Percentiles rank a stretch among this genome's conserved stretches.
Evolutionary conservation across 2,113 vertebrate genomes (phyloP).

Genomic region (Platysteira castanea): DNA sequence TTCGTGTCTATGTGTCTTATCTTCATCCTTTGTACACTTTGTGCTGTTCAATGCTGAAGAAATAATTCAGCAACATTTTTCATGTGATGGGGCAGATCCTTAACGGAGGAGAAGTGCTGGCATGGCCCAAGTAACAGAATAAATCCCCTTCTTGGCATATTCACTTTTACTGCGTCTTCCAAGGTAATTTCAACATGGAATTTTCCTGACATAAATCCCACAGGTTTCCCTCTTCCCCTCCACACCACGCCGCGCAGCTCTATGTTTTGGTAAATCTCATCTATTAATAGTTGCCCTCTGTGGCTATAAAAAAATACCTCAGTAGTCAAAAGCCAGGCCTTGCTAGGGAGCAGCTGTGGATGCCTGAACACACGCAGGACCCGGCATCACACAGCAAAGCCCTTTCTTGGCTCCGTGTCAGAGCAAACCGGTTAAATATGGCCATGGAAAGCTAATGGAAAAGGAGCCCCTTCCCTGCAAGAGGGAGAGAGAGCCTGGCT

Average conservation of each 20-base stretch:
- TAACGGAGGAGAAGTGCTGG: not conserved
- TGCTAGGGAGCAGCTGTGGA: conserved; percentile 34
- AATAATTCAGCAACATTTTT: not conserved
- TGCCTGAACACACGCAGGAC: conserved; percentile 23
- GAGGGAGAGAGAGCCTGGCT: not conserved
- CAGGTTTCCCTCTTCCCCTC: conserved; percentile 17
- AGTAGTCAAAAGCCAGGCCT: conserved; percentile 51
- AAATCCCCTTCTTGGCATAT: conserved; percentile 26
- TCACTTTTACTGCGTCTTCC: conserved; percentile 10
- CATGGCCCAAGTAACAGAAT: not conserved
- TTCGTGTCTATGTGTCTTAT: not conserved
- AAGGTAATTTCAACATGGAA: conserved; percentile 1
- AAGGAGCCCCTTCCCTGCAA: conserved; percentile 38
- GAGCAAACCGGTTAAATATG: conserved; percentile 55
- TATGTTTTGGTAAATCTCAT: conserved; percentile 42
- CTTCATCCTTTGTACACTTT: not conserved
- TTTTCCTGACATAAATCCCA: conserved; percentile 57
- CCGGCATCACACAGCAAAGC: conserved; percentile 6
- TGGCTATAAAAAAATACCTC: conserved; percentile 61
- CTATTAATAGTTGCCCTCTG: conserved; percentile 60
- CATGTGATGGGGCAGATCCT: not conserved
- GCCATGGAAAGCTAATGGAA: conserved; percentile 45
- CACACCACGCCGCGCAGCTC: not conserved
- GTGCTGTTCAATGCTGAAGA: not conserved
- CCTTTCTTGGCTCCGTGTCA: conserved; percentile 42